Conservation (phyloP, 1,140 invertebrate genomes). For the Drusus annulatus region DNA sequence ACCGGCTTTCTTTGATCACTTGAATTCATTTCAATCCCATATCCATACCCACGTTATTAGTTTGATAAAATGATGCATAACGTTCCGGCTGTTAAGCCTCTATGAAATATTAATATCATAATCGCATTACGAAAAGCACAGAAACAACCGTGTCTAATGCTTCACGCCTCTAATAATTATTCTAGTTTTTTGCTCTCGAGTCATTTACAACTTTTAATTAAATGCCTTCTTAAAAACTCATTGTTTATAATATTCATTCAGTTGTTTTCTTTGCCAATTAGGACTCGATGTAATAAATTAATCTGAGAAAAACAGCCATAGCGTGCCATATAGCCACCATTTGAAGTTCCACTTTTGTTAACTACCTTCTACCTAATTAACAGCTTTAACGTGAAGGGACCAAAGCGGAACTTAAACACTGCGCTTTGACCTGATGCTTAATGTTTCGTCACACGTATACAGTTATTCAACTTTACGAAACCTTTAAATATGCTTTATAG, state of each 20-base stretch:
- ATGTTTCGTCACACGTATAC: too few relatives aligned
- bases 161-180: too few relatives aligned
- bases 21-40: too few relatives aligned
- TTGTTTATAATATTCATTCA: slow-evolving; percentile 18
- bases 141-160: too few relatives aligned
- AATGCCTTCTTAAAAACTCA: slow-evolving; percentile 3
- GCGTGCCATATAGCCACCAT: slow-evolving; percentile 17
- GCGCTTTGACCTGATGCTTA: neutral
- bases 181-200: neutral
- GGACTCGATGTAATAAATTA: slow-evolving; percentile 19
- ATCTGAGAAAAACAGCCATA: neutral
- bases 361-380: slow-evolving; percentile 14
- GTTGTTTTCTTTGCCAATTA: slow-evolving; percentile 8
- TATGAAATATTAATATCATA: too few relatives aligned
- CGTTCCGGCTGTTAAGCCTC: too few relatives aligned
- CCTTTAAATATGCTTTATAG: too few relatives aligned
- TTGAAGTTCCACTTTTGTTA: neutral
- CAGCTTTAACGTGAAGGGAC: slow-evolving; percentile 1
- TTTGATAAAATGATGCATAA: too few relatives aligned
- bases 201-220: slow-evolving; percentile 23
- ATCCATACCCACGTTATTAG: too few relatives aligned
- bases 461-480: too few relatives aligned
- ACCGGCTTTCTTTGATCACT: too few relatives aligned
- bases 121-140: too few relatives aligned
- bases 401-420: neutral